Conservation (phyloP, 2,113 vertebrate species). For the Abramis brama region DNA sequence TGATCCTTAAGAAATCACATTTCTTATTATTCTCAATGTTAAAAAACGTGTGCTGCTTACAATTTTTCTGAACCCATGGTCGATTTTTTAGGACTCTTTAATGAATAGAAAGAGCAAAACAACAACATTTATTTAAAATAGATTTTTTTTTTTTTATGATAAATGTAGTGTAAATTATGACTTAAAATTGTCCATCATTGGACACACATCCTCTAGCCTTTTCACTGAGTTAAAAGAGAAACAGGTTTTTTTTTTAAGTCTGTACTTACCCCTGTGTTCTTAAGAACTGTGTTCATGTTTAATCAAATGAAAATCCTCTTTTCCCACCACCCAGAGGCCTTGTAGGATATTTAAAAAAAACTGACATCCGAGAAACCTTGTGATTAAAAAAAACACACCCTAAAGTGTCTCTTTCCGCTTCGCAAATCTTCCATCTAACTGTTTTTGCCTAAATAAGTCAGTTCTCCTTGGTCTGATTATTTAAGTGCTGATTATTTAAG, state of each 20-base stretch:
- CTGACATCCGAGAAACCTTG: neutral
- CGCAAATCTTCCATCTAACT: slow-evolving; percentile 2
- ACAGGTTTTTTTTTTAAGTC: slow-evolving; percentile 5
- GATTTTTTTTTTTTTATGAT: neutral
- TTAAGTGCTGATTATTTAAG: no score
- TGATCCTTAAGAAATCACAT: neutral
- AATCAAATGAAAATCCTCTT: slow-evolving; percentile 13
- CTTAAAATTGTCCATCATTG: neutral
- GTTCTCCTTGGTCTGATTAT: slow-evolving; percentile 18
- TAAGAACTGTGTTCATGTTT: slow-evolving; percentile 21
- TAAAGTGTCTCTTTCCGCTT: slow-evolving; percentile 10
- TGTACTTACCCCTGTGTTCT: neutral
- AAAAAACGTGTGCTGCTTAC: neutral
- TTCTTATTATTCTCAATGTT: no score
- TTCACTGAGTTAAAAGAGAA: slow-evolving; percentile 15
- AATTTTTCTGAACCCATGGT: neutral
- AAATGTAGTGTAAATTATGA: neutral
- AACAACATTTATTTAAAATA: neutral
- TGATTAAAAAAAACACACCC: slow-evolving; percentile 20
- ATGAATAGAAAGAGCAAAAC: neutral
- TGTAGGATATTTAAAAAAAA: neutral
- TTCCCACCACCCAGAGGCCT: neutral
- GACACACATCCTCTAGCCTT: slow-evolving; percentile 7
- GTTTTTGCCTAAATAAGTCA: neutral
- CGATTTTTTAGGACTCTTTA: neutral